Base-by-base conservation (phyloP, 2,888 invertebrate genomes). In the Leptopterna dolabrata region DNA sequence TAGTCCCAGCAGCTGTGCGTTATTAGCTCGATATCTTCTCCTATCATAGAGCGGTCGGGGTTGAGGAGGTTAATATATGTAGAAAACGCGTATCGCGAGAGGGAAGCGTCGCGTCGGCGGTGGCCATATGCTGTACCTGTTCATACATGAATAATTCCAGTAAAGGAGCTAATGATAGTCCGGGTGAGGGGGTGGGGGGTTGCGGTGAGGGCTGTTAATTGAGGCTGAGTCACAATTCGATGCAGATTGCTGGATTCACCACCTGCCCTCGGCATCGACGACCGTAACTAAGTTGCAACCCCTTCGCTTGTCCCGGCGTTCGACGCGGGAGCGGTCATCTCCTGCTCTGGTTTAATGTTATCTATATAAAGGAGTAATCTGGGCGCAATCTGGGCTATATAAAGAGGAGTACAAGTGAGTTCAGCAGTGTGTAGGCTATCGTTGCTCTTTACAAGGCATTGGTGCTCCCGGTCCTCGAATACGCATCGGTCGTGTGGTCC, bases 101-200 rank as follows among this genome's bases (percentile, higher is more conserved):
- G 83, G 29, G 83, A 63, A 14, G 30, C 83, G 13, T 14, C 30
- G 30, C 83, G 13, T 14, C 78, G 24, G 43, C 24, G 13, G 43
- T 83, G 83, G 41, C 83, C 83, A 83, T 83, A 83, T 83, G 83
- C 83, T 36, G 70, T 55, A 83, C 83, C 83, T 83, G 83, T 83
- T 83, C 83, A 83, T 83, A 83, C 83, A 83, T 83, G 83, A 83
- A 83, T 83, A 83, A 83, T 83, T 70, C 83, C 83, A 70, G 36
- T 70, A 70, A 83, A 83, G 83, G 83, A 83, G 83, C 83, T 83
- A 83, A 83, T 83, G 83, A 83, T 70, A 83, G 83, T 70, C 29
- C 19, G 27, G 24, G 30, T 0, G 30, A 27, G 55, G 51, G 55
- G 24, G 81, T 51, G 24, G 30, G 14, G 19, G 51, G 81, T 29